Percentiles rank a stretch among this genome's conserved stretches.
These are phyloP conservation scores for Malurus melanocephalus DNA, from an alignment of 2,113 vertebrate species.

Conservation along the genomic window DNA sequence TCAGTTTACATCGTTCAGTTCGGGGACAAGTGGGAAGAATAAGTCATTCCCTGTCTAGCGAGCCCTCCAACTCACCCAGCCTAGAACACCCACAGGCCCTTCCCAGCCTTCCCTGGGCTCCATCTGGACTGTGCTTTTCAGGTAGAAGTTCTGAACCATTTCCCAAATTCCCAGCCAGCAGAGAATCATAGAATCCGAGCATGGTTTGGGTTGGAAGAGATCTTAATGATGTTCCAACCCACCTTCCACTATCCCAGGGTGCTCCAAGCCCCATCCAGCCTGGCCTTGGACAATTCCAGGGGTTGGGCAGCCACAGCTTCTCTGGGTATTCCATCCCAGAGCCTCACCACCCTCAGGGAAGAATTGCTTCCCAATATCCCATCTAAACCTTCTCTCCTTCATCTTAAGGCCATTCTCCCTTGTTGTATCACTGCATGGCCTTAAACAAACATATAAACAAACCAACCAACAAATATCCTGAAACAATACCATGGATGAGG, in stretches of 20 bases:
- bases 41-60: conserved; percentile 24
- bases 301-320: neutral
- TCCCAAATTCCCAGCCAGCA: neutral
- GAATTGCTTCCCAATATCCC: neutral
- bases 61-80: neutral
- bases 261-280: neutral
- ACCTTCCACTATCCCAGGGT: neutral
- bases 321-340: neutral
- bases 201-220: neutral
- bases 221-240: neutral
- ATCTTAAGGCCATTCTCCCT: neutral
- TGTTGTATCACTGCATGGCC: neutral
- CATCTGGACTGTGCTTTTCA: neutral
- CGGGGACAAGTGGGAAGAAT: neutral
- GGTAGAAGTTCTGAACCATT: neutral
- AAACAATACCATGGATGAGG: accelerated
- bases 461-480: neutral
- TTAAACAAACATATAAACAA: neutral
- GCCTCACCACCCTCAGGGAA: neutral
- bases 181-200: neutral
- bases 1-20: neutral
- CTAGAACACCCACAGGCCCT: conserved; percentile 1
- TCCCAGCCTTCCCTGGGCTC: neutral
- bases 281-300: neutral
- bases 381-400: neutral